These are phyloP conservation scores for Hestina assimilis DNA, from an alignment of 1,140 invertebrate genomes.

Conservation along the genomic window DNA sequence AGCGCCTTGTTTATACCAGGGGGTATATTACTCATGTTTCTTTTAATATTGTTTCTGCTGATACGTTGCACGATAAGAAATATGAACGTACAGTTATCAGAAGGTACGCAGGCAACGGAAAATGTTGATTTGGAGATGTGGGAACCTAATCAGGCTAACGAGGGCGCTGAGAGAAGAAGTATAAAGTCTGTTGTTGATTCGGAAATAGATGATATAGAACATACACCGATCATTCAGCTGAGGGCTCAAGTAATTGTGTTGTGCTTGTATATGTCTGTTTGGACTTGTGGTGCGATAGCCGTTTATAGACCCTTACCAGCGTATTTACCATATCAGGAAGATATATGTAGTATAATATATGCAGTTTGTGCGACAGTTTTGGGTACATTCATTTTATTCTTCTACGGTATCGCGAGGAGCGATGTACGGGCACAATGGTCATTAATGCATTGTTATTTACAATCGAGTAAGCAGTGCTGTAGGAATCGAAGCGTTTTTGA, in stretches of 20 bases:
- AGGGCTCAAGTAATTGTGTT: constrained; percentile 88
- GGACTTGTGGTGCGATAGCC: constrained; percentile 85
- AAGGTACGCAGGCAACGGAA: constrained; percentile 89
- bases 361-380: constrained; percentile 84
- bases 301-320: constrained; percentile 82
- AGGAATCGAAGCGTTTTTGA: constrained; percentile 83
- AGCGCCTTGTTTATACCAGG: constrained; percentile 90
- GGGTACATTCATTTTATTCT: constrained; percentile 90
- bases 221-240: constrained; percentile 88
- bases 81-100: constrained; percentile 85
- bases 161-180: constrained; percentile 79
- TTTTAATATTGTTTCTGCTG: constrained; percentile 86
- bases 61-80: constrained; percentile 87
- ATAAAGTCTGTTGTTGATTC: constrained; percentile 83
- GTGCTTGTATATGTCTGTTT: constrained; percentile 86
- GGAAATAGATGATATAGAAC: constrained; percentile 89
- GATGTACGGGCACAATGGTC: constrained; percentile 89
- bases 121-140: constrained; percentile 89
- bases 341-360: constrained; percentile 88
- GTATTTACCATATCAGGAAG: constrained; percentile 83
- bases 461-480: constrained; percentile 81
- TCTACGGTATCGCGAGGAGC: constrained; percentile 90
- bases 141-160: constrained; percentile 80
- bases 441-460: constrained; percentile 81
- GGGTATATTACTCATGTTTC: constrained; percentile 84